Conservation (phyloP, 2,113 vertebrate genomes). For the Cheirogaleus medius region DNA sequence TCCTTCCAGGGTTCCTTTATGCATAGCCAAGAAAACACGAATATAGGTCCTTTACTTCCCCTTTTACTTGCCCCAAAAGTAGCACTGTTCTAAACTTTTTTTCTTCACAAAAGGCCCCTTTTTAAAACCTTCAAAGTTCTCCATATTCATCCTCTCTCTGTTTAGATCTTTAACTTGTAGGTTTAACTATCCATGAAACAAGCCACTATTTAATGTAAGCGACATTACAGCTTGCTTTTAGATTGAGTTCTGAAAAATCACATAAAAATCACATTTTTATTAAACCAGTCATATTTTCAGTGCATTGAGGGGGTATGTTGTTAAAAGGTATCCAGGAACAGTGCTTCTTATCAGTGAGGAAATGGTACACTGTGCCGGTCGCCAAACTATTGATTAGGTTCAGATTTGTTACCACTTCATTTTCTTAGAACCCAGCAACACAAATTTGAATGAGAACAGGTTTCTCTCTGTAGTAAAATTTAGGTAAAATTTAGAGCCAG, state of each 20-base stretch:
- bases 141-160: not conserved
- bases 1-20: no score
- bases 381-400: not conserved
- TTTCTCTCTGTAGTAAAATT: not conserved
- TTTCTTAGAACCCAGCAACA: not conserved
- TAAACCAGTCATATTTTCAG: not conserved
- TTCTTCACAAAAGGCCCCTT: not conserved
- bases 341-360: not conserved
- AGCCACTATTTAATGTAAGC: not conserved
- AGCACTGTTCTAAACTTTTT: not conserved
- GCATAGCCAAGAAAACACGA: not conserved
- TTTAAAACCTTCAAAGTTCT: not conserved
- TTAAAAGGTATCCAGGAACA: not conserved
- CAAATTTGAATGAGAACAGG: not conserved
- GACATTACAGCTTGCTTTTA: not conserved
- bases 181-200: not conserved
- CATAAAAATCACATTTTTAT: not conserved
- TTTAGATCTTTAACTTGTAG: not conserved
- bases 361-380: rapidly evolving
- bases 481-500: not conserved
- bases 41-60: rapidly evolving
- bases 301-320: rapidly evolving
- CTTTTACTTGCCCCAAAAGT: not conserved
- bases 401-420: not conserved
- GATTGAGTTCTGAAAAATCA: not conserved